Conservation (phyloP, 2,888 invertebrate species). For the Cataglyphis albicans region DNA sequence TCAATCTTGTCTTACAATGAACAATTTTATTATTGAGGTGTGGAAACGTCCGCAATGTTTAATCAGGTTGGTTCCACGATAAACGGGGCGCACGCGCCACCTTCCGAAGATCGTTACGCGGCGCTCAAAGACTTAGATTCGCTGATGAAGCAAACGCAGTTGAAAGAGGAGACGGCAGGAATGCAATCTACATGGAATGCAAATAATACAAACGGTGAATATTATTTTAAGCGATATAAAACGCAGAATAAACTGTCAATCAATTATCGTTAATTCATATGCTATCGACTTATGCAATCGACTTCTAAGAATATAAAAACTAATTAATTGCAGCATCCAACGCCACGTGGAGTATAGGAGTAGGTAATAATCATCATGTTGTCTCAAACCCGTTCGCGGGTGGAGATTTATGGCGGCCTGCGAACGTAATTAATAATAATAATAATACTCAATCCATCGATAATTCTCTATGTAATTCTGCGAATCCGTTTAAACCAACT, state of each 20-base stretch:
- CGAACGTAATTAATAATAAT: slow-evolving; percentile 82
- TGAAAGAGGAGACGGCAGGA: slow-evolving; percentile 80
- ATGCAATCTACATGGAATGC: slow-evolving; percentile 80
- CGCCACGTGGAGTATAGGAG: slow-evolving; percentile 79
- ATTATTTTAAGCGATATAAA: background rate
- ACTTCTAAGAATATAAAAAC: background rate
- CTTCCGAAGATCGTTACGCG: slow-evolving; percentile 95
- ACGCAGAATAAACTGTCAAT: background rate
- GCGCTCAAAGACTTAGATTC: slow-evolving; percentile 97
- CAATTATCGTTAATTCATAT: background rate
- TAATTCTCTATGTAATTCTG: slow-evolving; percentile 80
- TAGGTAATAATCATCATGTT: slow-evolving; percentile 78
- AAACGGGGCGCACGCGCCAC: slow-evolving; percentile 80
- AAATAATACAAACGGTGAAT: slow-evolving; percentile 76
- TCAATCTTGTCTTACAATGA: slow-evolving; percentile 20
- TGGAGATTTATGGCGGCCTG: slow-evolving; percentile 81
- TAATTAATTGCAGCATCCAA: slow-evolving; percentile 74
- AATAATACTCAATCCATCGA: slow-evolving; percentile 83
- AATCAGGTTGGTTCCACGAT: slow-evolving; percentile 59
- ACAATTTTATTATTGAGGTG: slow-evolving; percentile 49
- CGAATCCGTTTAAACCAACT: slow-evolving; percentile 83
- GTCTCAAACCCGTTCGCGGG: slow-evolving; percentile 84
- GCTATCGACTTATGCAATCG: background rate
- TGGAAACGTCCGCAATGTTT: slow-evolving; percentile 59
- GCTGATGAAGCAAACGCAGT: slow-evolving; percentile 86